Base-by-base conservation (phyloP, 1,140 invertebrate species). In the Macrostomum lignano region DNA sequence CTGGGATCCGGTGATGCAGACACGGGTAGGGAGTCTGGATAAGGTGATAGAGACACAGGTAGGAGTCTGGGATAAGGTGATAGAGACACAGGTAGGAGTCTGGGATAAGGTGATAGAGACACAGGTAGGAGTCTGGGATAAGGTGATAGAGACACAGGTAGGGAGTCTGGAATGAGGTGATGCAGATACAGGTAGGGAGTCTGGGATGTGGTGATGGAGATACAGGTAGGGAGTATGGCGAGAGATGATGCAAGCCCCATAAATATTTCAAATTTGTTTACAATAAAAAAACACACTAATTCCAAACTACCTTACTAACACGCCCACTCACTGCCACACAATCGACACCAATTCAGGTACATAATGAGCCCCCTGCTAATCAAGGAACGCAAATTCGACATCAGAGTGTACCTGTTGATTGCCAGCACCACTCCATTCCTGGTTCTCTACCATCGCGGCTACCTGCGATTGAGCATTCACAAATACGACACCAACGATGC, bases 361-460 rank as follows among this genome's bases (percentile, higher is more conserved):
- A 55, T 60, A 5, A 26, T 29, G 7, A 49, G 52, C 31, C 55
- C 57, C 1, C 33, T 60, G 24, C 37, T 59, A 19, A 31, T 60
- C 11, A 44, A 55, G 9, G 45, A 41, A 11, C 36, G 46, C 7
- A 60, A 60, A 40, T 59, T 58, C 46, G 57, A 60, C 38, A 51
- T 60, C 10, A 39, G 57, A 17, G 38, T 45, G 2, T 59, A 57
- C 43, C 57, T 59, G 55, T 26, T 59, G 9, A 47, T 60, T 31
- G 49, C 50, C 5, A 49, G 45, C 22, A 58, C 55, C 9, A 42
- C 40, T 3, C 57, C 57, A 3, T 55, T 46, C 36, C 33, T 58
- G 13, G 49, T 58, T 6, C 39, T 59, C 2, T 59, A 49, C 37
- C 51, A 57, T 40, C 47, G 49, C 24, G 57, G 57, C 9, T 60